Conservation (phyloP, 2,797 vertebrate species). For the Eutrigla gurnardus region DNA sequence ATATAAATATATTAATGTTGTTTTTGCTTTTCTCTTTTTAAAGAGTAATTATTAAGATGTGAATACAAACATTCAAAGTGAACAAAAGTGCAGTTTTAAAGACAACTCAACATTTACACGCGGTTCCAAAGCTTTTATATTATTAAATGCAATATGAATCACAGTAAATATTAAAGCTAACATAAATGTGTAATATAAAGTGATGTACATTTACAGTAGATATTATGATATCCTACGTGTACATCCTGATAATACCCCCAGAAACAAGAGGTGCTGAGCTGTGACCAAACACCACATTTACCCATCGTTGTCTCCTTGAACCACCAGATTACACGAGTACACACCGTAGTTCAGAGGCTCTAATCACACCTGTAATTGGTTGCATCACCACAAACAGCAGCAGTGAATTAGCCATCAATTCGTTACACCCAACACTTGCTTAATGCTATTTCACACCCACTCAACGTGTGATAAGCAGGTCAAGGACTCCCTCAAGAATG, state of each 20-base stretch:
- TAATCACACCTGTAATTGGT: conserved; percentile 42
- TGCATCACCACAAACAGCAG: conserved; percentile 42
- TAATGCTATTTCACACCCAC: conserved; percentile 56
- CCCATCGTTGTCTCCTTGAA: not conserved
- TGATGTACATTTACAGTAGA: not conserved
- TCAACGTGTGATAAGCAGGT: conserved; percentile 64
- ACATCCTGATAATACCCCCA: not conserved
- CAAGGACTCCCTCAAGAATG: conserved; percentile 60
- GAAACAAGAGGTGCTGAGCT: not conserved
- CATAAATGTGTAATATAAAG: not conserved
- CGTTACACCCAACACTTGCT: conserved; percentile 21
- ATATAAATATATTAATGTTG: not conserved
- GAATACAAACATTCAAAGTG: not conserved
- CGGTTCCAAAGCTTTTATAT: too few species aligned
- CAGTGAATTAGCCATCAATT: conserved; percentile 32
- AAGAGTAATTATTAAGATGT: not conserved
- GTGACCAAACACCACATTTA: not conserved
- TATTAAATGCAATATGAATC: not conserved
- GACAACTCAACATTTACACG: not conserved
- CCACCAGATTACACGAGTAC: conserved; percentile 1
- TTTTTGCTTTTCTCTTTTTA: not conserved
- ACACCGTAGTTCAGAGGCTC: conserved; percentile 16
- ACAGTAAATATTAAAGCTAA: not conserved
- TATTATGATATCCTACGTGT: not conserved
- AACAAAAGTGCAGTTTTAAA: not conserved